Percentiles rank a stretch among this genome's conserved stretches.
Conservation (phyloP, 2,113 vertebrate species). For the Melanocharis versteri region DNA sequence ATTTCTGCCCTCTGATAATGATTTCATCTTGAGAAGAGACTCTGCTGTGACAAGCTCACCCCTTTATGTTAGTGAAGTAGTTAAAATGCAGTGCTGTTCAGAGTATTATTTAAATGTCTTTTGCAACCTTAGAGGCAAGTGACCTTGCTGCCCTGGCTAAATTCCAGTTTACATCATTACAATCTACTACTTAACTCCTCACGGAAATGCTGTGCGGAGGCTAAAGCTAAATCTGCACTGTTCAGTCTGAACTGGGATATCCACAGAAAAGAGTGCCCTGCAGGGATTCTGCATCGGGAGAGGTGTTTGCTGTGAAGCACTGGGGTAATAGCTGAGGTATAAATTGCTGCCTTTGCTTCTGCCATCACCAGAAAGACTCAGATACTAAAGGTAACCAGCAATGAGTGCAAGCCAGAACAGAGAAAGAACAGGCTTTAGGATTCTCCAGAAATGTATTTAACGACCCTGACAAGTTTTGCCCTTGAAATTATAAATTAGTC, state of each 20-base stretch:
- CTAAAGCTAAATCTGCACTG: neutral
- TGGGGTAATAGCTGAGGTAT: accelerated
- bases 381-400: neutral
- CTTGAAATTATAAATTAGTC: neutral
- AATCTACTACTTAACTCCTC: neutral
- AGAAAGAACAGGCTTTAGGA: neutral
- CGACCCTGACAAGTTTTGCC: neutral
- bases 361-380: neutral
- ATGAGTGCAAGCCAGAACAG: neutral
- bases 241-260: neutral
- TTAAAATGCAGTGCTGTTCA: neutral
- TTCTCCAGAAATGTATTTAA: neutral
- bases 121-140: neutral
- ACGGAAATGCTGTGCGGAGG: neutral
- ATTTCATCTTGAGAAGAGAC: neutral
- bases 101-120: neutral
- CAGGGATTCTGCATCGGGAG: neutral
- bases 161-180: conserved; percentile 21
- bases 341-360: neutral
- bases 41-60: neutral
- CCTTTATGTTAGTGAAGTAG: neutral
- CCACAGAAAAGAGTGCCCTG: neutral
- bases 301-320: neutral
- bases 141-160: conserved; percentile 3
- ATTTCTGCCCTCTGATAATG: neutral